Percentiles rank a stretch among this genome's conserved stretches.
These are phyloP conservation scores for Halesus radiatus DNA, from an alignment of 1,140 invertebrate genomes.

Conservation along the genomic window DNA sequence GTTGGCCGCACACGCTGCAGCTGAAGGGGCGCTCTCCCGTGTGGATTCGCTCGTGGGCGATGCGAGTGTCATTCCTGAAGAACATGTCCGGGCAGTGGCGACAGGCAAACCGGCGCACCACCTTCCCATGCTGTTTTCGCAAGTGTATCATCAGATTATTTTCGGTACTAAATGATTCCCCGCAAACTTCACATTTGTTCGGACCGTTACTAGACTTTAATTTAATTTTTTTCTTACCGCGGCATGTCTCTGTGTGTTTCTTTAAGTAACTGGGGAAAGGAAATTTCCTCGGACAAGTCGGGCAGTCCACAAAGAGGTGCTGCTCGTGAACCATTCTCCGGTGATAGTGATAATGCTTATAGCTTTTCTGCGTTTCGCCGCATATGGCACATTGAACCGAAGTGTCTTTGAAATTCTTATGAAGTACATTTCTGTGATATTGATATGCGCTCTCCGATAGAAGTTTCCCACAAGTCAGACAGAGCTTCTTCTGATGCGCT, in stretches of 20 bases:
- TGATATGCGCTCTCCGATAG: background rate
- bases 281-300: slow-evolving; percentile 1
- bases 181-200: background rate
- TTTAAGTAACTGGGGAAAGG: slow-evolving; percentile 10
- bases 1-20: background rate
- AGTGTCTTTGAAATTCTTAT: background rate
- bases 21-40: background rate
- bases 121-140: background rate
- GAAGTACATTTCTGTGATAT: slow-evolving; percentile 9
- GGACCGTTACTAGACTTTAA: too few species aligned
- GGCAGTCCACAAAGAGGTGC: slow-evolving; percentile 3
- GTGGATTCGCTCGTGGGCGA: slow-evolving; percentile 9
- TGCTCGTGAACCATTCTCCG: slow-evolving; percentile 6
- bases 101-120: background rate
- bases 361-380: background rate
- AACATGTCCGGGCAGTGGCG: background rate
- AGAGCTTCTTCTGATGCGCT: background rate
- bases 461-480: background rate
- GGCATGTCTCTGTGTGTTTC: background rate
- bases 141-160: background rate
- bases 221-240: background rate
- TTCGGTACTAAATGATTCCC: background rate
- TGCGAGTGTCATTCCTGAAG: background rate
- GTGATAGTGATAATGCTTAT: slow-evolving; percentile 5
- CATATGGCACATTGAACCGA: background rate